These are phyloP conservation scores for Phortica variegata DNA, from an alignment of 1,140 invertebrate species.

Conservation along the genomic window DNA sequence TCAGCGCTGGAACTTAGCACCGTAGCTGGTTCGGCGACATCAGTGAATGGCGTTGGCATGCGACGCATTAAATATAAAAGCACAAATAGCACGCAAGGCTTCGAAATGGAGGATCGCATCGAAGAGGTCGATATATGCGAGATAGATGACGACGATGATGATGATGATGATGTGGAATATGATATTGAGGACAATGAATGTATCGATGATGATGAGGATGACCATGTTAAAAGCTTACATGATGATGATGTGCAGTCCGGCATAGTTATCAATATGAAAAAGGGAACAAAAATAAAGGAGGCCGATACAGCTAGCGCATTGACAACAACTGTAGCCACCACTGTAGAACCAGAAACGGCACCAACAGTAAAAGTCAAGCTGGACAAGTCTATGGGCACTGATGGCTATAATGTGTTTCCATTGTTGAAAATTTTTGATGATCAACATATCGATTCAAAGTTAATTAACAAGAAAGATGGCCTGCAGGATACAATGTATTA, in stretches of 20 bases:
- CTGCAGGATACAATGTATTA: conserved; percentile 56
- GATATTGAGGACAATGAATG: conserved; percentile 7
- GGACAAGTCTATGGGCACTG: conserved; percentile 28
- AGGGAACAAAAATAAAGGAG: background rate
- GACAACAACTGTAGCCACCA: conserved; percentile 1
- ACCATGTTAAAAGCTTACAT: conserved; percentile 19
- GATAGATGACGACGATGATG: conserved; percentile 21
- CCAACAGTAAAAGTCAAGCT: background rate
- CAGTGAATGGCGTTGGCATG: conserved; percentile 12
- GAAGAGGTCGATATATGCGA: conserved; percentile 49
- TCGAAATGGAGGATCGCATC: conserved; percentile 50
- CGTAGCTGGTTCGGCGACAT: conserved; percentile 1
- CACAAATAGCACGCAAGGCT: conserved; percentile 44
- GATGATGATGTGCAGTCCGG: conserved; percentile 38
- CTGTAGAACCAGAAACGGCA: conserved; percentile 10
- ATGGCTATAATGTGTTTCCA: conserved; percentile 46
- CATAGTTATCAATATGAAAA: conserved; percentile 33
- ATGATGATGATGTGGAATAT: conserved; percentile 18
- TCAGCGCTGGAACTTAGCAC: conserved; percentile 38
- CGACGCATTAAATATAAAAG: conserved; percentile 49
- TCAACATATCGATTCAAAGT: conserved; percentile 43
- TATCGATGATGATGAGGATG: conserved; percentile 15
- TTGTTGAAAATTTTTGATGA: conserved; percentile 50
- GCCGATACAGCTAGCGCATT: background rate
- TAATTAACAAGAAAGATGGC: conserved; percentile 55